A percentile compares a stretch with the other conserved stretches of the same genome.
Evolutionary conservation across 1,140 invertebrate species (phyloP).

Genomic region (Nixonia krombeini): DNA sequence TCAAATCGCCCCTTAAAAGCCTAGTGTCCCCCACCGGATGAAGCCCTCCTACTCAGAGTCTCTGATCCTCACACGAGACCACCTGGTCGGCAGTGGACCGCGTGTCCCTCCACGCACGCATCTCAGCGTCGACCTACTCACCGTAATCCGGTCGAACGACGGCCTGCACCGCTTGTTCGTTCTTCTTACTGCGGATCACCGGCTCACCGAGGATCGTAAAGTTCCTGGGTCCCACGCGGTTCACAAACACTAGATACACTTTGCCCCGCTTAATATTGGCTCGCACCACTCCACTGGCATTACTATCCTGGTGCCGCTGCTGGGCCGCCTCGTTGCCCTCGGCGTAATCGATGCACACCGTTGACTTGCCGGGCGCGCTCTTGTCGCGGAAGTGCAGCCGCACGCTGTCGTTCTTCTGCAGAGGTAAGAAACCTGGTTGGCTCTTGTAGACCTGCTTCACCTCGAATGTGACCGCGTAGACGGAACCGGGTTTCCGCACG

Average conservation of each 20-base stretch:
- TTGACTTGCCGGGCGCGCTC: constrained; percentile 60
- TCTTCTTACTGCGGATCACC: constrained; percentile 71
- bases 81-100: too few relatives aligned
- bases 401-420: constrained; percentile 71
- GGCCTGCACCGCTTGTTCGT: constrained; percentile 71
- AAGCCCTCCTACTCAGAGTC: too few relatives aligned
- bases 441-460: constrained; percentile 77
- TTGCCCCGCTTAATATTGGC: constrained; percentile 76
- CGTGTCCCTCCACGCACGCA: too few relatives aligned
- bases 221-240: constrained; percentile 77
- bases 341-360: constrained; percentile 54
- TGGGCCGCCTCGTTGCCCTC: constrained; percentile 35
- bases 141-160: constrained; percentile 76
- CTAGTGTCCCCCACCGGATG: too few relatives aligned
- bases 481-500: constrained; percentile 70
- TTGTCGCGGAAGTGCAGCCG: constrained; percentile 72
- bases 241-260: constrained; percentile 78
- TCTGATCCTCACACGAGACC: too few relatives aligned
- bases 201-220: constrained; percentile 77
- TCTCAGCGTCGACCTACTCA: constrained; percentile 68
- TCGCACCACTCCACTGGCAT: constrained; percentile 69
- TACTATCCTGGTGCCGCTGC: constrained; percentile 48
- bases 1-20: too few relatives aligned
- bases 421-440: constrained; percentile 70
- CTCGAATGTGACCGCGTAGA: constrained; percentile 78